Conservation (phyloP, 2,797 vertebrate genomes). For the Melanotaenia nigrans region DNA sequence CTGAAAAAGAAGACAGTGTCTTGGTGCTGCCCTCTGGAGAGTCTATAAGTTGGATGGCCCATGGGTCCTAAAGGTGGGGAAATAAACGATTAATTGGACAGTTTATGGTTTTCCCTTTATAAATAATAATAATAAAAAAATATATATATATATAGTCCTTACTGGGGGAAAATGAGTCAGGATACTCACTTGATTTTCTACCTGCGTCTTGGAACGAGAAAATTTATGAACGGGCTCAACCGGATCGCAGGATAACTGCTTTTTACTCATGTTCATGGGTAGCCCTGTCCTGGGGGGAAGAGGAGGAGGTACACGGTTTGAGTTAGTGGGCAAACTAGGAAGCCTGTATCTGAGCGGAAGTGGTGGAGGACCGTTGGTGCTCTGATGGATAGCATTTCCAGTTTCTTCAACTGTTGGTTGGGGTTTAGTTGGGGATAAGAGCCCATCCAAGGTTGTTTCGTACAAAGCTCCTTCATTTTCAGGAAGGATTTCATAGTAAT, state of each 20-base stretch:
- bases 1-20: slow-evolving; percentile 61
- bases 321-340: not conserved
- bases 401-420: not conserved
- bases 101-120: not conserved
- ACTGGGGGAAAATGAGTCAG: not conserved
- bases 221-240: slow-evolving; percentile 16
- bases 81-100: not conserved
- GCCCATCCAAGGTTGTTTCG: not conserved
- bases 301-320: slow-evolving; percentile 56
- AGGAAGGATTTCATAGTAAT: not conserved
- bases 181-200: slow-evolving; percentile 63
- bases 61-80: slow-evolving; percentile 61
- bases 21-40: slow-evolving; percentile 76
- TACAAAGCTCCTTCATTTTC: slow-evolving; percentile 5
- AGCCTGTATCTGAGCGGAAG: slow-evolving; percentile 26
- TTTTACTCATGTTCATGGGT: not conserved
- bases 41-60: slow-evolving; percentile 63
- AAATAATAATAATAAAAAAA: slow-evolving; percentile 1
- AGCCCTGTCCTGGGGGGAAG: slow-evolving; percentile 54
- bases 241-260: slow-evolving; percentile 33
- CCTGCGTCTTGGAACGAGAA: slow-evolving; percentile 58
- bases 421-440: not conserved
- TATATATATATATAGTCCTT: slow-evolving; percentile 8
- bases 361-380: not conserved
- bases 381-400: not conserved